These are phyloP conservation scores for Vireo griseus DNA, from an alignment of 2,797 vertebrate species.

Conservation along the genomic window DNA sequence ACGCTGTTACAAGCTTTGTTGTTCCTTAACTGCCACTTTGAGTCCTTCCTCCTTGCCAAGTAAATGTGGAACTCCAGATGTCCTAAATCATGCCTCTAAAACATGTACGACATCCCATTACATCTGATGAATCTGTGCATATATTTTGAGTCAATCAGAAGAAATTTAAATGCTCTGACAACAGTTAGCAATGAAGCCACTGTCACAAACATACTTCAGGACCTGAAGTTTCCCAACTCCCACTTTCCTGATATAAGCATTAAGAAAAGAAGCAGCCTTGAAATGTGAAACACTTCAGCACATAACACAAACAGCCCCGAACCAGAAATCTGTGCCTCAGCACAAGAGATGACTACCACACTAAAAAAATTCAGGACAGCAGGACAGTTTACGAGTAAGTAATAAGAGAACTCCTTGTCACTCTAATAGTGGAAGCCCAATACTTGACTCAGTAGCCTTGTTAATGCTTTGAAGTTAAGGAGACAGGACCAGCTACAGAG, in stretches of 20 bases:
- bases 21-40: background rate
- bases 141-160: background rate
- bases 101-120: background rate
- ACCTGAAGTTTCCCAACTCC: background rate
- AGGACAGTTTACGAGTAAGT: background rate
- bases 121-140: background rate
- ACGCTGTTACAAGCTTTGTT: background rate
- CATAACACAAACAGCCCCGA: rapidly evolving
- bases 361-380: background rate
- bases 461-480: background rate
- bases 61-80: background rate
- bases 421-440: background rate
- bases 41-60: background rate
- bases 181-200: background rate
- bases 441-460: background rate
- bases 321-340: background rate
- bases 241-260: background rate
- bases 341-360: background rate
- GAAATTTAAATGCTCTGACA: background rate
- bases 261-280: background rate
- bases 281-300: background rate
- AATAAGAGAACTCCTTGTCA: background rate
- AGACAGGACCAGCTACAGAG: background rate
- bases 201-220: background rate
- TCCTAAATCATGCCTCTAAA: background rate